A percentile compares a stretch with the other conserved stretches of the same genome.
Evolutionary conservation across 1,140 invertebrate genomes (phyloP).

Genomic region (Lordiphosa stackelbergi): DNA sequence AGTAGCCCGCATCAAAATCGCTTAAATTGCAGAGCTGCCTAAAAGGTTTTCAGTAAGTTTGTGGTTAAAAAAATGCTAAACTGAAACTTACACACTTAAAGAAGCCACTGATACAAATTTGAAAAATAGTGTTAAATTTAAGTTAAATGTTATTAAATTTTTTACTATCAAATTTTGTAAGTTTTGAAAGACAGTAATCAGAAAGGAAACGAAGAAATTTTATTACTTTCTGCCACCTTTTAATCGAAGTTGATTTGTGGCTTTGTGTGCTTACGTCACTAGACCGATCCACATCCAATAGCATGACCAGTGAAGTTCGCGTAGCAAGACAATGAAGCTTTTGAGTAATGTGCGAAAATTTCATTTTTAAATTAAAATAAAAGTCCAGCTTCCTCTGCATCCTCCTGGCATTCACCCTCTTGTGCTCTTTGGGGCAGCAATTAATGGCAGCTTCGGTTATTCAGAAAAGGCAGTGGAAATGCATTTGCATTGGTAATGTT

Average conservation of each 20-base stretch:
- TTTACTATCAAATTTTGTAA: too few species aligned
- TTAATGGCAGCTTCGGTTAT: slow-evolving; percentile 34
- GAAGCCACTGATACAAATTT: too few species aligned
- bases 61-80: too few species aligned
- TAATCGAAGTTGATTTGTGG: not conserved
- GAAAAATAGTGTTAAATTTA: too few species aligned
- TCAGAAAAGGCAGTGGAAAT: slow-evolving; percentile 30
- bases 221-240: not conserved
- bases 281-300: slow-evolving; percentile 16
- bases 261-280: slow-evolving; percentile 1
- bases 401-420: not conserved
- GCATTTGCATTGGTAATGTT: slow-evolving; percentile 69
- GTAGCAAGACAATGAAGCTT: slow-evolving; percentile 28
- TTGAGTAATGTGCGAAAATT: slow-evolving; percentile 51
- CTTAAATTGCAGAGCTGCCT: too few species aligned
- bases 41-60: too few species aligned
- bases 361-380: slow-evolving; percentile 63
- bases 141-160: too few species aligned
- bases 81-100: too few species aligned
- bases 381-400: slow-evolving; percentile 15
- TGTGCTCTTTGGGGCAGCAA: slow-evolving; percentile 26
- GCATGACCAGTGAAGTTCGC: not conserved
- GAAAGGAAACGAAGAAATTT: not conserved
- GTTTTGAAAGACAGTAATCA: too few species aligned
- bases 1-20: too few species aligned